Evolutionary conservation across 2,888 invertebrate genomes (phyloP), one percentile per base, ranked within the genome.

Genomic region (Perithous albicinctus): DNA sequence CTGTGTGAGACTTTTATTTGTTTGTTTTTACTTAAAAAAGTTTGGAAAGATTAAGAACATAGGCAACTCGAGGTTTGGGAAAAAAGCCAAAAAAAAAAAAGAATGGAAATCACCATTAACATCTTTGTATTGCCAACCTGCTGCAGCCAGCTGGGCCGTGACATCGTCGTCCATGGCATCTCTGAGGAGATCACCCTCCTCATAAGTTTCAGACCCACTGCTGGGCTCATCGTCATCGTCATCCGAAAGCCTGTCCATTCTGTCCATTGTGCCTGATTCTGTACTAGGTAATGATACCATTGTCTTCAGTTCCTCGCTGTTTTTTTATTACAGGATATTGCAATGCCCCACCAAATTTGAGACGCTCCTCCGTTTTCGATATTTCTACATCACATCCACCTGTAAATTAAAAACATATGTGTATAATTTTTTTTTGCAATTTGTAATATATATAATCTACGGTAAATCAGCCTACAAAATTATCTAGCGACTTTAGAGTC

Each of bases 81-180:
- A n/a, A n/a, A n/a, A n/a, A n/a, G n/a, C n/a, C n/a, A n/a, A n/a
- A n/a, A n/a, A n/a, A n/a, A n/a, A n/a, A n/a, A 82, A 82, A 82
- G 79, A 61, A 91, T 90, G 87, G 90, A 92, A 92, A 93, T 93
- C 93, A 93, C 93, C 93, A 92, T 93, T 92, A 92, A 90, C 91
- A 91, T 93, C 90, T 92, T 93, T 93, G 92, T 92, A 92, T 93
- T 93, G 93, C 94, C 93, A 93, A 97, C 98, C 99, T 92, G 99
- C 98, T 88, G 98, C 98, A 74, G 98, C 98, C 88, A 99, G 94
- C 92, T 99, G 99, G 92, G 98, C 98, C 86, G 98, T 98, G 88
- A 99, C 98, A 91, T 99, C 98, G 93, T 99, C 98, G 87, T 96
- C 96, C 95, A 97, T 96, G 67, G 97, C 96, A 77, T 95, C 96